Conservation (phyloP, 2,888 invertebrate species). For the Blera fallax region DNA sequence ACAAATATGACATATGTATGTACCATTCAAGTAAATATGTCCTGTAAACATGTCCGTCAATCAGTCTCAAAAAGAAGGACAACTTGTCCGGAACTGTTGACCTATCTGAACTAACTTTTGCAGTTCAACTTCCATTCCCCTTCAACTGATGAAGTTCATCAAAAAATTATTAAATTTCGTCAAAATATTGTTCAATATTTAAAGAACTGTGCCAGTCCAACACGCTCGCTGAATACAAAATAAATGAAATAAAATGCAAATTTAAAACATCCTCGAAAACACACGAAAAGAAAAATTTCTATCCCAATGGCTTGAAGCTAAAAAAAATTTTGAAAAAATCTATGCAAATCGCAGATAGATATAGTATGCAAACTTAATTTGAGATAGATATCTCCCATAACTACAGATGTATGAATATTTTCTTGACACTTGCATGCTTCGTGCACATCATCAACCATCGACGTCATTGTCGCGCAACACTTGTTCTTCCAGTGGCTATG, state of each 20-base stretch:
- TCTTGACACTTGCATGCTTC: slow-evolving; percentile 16
- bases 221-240: background rate
- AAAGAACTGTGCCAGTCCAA: background rate
- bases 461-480: background rate
- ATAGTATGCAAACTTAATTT: slow-evolving; percentile 22
- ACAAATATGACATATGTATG: too few relatives aligned
- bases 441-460: background rate
- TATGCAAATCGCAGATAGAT: background rate
- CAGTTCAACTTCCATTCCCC: background rate
- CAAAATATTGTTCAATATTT: background rate
- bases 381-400: slow-evolving; percentile 7
- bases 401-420: background rate
- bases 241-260: slow-evolving; percentile 7
- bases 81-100: background rate
- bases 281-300: background rate
- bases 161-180: background rate
- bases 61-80: background rate
- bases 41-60: background rate
- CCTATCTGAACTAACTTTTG: background rate
- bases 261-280: background rate
- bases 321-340: background rate
- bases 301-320: background rate
- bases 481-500: background rate
- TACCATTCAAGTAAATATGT: background rate
- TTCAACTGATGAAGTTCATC: background rate